phyloP scores from a whole-genome alignment of 2,888 invertebrate genomes.

The Ornithoptera priamus region DNA sequence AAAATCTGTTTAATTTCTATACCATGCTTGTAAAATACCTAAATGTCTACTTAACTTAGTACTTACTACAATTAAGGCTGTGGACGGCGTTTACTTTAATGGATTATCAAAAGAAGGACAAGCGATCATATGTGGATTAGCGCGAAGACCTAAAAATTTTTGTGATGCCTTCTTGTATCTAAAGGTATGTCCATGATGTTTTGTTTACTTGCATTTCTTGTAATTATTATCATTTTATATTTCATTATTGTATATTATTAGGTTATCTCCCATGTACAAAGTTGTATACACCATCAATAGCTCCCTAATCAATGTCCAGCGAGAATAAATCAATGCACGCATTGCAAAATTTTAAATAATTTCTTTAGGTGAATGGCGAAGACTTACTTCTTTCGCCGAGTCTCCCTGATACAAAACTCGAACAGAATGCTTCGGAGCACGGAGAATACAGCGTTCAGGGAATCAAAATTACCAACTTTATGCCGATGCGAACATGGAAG shows the following conservation, averaged over 20 bases:
- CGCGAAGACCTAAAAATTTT: conserved; percentile 76
- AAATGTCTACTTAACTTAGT: too few relatives aligned
- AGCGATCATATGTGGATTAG: conserved; percentile 81
- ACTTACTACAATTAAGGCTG: conserved; percentile 72
- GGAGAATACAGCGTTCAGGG: conserved; percentile 82
- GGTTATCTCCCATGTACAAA: neutral
- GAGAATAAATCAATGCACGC: too few relatives aligned
- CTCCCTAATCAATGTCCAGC: too few relatives aligned
- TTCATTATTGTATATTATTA: neutral
- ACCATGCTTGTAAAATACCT: too few relatives aligned
- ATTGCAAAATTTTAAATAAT: conserved; percentile 27
- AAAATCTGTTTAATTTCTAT: too few relatives aligned
- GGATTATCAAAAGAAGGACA: conserved; percentile 81
- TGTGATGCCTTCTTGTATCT: conserved; percentile 83
- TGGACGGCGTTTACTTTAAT: conserved; percentile 84
- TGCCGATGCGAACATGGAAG: conserved; percentile 86
- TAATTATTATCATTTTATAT: neutral
- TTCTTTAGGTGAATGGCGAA: conserved; percentile 71
- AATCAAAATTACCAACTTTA: conserved; percentile 78
- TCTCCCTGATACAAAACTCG: conserved; percentile 81
- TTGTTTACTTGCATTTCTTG: neutral
- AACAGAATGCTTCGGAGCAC: conserved; percentile 67
- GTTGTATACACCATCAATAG: too few relatives aligned
- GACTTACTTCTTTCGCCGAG: conserved; percentile 81
- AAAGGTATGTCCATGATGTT: conserved; percentile 52